Base-by-base conservation (phyloP, 1,140 invertebrate genomes). In the Helicoverpa armigera region DNA sequence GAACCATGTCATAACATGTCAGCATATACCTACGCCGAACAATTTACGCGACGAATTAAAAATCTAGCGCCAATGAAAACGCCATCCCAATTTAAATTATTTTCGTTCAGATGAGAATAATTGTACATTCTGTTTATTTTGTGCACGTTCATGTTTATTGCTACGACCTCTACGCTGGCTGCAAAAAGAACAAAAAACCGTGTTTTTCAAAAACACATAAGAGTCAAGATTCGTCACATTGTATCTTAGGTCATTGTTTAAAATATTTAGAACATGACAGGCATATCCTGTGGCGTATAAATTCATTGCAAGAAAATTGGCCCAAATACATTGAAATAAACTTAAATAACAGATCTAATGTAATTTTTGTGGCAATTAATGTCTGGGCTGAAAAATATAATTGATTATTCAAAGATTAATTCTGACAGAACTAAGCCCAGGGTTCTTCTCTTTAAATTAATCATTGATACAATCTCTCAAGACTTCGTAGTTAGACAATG, bases 1-100 rank as follows among this genome's bases (percentile, higher is more conserved):
- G 48, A 54, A 67, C 61, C 61, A 11, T 77, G 61, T 77, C 75
- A 77, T 77, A 65, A 76, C 58, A 67, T 77, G 75, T 65, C 75
- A 77, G 18, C 61, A 60, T 53, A n/a, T 61, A 60, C 43, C 58
- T 76, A 76, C 56, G 73, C 56, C 29, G 1, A 53, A 48, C 18
- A 51, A 76, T 76, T 76, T 76, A 61, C 73, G 48, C 58, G 35
- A 60, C 73, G 43, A 50, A 63, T 76, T 63, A 61, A 76, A 69
- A 75, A 60, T 75, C 73, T 61, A 61, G 58, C 43, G 60, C 61
- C 50, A 77, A 67, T 67, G 51, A 35, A 61, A 76, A 63, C 58
- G 56, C 35, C n/a, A 29, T 72, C 16, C 43, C 18, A 61, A 63
- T 76, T 76, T 31, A 61, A 76, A 76, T 63, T 51, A 63, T 76